Conservation (phyloP, 2,888 invertebrate genomes). For the Cordilura impudica region DNA sequence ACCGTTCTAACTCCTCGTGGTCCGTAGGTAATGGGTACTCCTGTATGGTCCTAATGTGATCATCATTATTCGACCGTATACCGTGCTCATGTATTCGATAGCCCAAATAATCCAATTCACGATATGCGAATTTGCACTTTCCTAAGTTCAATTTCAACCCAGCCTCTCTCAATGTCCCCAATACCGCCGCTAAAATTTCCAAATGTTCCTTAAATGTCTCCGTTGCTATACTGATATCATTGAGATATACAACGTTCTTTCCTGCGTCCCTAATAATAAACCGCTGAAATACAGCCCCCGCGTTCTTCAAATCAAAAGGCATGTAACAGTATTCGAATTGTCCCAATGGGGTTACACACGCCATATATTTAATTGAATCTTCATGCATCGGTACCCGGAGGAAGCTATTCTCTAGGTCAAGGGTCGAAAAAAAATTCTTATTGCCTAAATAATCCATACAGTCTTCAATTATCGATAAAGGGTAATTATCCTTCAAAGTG, state of each 20-base stretch:
- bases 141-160: not conserved
- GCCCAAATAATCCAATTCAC: conserved; percentile 36
- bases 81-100: conserved; percentile 24
- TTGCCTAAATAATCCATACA: conserved; percentile 31
- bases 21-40: not conserved
- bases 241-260: conserved; percentile 65
- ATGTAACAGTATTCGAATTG: too few species aligned
- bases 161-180: not conserved
- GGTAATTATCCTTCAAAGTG: conserved; percentile 17
- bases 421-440: conserved; percentile 59
- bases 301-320: not conserved
- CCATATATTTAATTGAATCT: conserved; percentile 20
- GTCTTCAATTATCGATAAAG: conserved; percentile 50
- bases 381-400: too few species aligned
- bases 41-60: not conserved
- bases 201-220: conserved; percentile 58
- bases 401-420: conserved; percentile 64
- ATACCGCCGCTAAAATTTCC: not conserved
- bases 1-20: not conserved
- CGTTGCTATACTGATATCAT: conserved; percentile 66
- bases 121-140: conserved; percentile 13
- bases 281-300: not conserved
- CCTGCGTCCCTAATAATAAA: conserved; percentile 66
- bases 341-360: not conserved
- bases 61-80: conserved; percentile 16